phyloP scores from a whole-genome alignment of 2,797 vertebrate species.

The Gallinago solitaria region DNA sequence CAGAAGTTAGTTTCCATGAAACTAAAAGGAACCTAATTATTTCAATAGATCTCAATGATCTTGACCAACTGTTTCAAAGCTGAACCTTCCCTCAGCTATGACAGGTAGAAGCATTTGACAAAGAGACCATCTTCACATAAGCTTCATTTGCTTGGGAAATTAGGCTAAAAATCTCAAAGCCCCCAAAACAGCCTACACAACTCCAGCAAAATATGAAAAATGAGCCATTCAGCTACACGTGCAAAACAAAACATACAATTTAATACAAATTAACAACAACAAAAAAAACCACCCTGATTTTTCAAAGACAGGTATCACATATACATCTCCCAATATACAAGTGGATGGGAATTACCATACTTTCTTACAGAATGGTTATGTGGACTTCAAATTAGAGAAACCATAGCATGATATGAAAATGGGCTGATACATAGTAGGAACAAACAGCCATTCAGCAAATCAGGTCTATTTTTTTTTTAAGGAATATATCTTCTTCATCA shows the following conservation, averaged over 20 bases:
- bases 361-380: neutral
- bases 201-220: neutral
- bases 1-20: neutral
- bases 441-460: neutral
- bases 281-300: accelerated
- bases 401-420: neutral
- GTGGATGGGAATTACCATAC: neutral
- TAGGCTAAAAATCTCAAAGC: neutral
- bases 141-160: neutral
- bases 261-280: neutral
- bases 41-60: neutral
- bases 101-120: neutral
- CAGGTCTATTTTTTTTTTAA: neutral
- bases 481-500: neutral
- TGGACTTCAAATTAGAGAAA: neutral
- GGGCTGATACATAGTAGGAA: neutral
- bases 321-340: neutral
- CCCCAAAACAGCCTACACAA: neutral
- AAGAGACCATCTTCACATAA: neutral
- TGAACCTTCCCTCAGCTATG: neutral
- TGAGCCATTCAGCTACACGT: neutral
- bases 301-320: neutral
- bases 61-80: neutral
- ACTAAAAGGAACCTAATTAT: neutral
- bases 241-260: neutral